Evolutionary conservation across 2,113 vertebrate species (phyloP), one percentile per base, ranked within the genome.

Genomic region (Chinchilla lanigera): DNA sequence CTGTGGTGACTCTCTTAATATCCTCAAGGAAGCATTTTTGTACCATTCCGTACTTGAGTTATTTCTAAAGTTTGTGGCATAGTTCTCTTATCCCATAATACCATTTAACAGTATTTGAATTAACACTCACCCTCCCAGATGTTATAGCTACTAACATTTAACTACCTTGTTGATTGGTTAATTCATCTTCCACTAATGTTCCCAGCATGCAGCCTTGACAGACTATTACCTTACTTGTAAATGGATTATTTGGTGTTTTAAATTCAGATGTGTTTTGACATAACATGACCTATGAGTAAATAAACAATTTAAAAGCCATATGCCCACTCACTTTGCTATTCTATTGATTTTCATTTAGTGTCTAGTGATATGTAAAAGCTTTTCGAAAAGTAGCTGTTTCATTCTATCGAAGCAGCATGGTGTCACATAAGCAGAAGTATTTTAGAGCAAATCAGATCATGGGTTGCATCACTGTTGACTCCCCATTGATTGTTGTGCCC

Each of bases 111-210:
- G 94, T 95, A 83, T 97, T 91, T 87, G 35, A 96, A 95, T 78
- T 95, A 84, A 88, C 54, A 90, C 9, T 97, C 24, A 97, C 95
- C 7, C 63, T 98, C 91, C 38, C 71, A 88, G 44, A 44, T 97
- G 71, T 94, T 94, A 92, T 22, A 95, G 47, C 22, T 17, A 82
- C 87, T 94, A 86, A 98, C 61, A 4, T 97, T 98, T 97, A 97
- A 98, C 96, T 97, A 97, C 86, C 7, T 97, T 88, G 96, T 77
- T 96, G 97, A 97, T 97, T 93, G 94, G 96, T 92, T 97, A 97
- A 97, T 96, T 82, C 28, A 85, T 98, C 44, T 98, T 97, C 90
- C 87, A 61, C 90, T 82, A 93, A 96, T 97, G 50, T 93, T 98
- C 52, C 52, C 24, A 93, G 61, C 73, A 95, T 96, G 94, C 86